A percentile compares a stretch with the other conserved stretches of the same genome.
Conservation (phyloP, 2,888 invertebrate genomes). For the Ceraclea dissimilis region DNA sequence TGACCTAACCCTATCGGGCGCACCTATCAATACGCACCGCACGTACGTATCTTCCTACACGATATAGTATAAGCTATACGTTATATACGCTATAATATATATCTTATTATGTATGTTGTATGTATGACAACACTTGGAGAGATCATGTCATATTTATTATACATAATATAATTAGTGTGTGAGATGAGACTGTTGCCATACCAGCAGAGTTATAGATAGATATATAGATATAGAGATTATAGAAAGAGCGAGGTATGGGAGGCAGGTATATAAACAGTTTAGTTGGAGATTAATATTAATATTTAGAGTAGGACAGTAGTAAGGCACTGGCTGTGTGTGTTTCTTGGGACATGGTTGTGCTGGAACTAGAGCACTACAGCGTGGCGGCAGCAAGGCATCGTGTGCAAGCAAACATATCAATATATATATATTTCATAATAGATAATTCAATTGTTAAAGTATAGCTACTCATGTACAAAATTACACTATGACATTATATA, state of each 20-base stretch:
- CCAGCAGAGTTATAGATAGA: background rate
- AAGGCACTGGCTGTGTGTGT: conserved; percentile 51
- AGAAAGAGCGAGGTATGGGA: background rate
- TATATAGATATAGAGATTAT: background rate
- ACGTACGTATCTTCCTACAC: background rate
- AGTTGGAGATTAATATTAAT: too few relatives aligned
- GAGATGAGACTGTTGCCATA: background rate
- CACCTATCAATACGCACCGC: too few relatives aligned
- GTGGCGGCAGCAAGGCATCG: conserved; percentile 53
- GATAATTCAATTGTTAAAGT: conserved; percentile 4
- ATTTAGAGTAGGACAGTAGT: conserved; percentile 14
- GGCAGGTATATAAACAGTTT: background rate
- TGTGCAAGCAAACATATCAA: conserved; percentile 54
- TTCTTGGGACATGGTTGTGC: conserved; percentile 50
- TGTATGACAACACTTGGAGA: background rate
- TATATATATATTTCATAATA: conserved; percentile 8
- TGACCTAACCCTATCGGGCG: background rate
- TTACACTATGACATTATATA: conserved; percentile 31
- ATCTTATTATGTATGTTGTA: too few relatives aligned
- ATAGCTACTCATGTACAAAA: conserved; percentile 42
- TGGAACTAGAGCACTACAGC: conserved; percentile 51
- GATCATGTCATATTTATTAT: too few relatives aligned
- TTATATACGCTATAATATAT: too few relatives aligned
- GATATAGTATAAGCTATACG: background rate
- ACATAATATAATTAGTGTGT: background rate